Evolutionary conservation across 2,113 vertebrate species (phyloP).

Genomic region (Laticauda laticaudata): DNA sequence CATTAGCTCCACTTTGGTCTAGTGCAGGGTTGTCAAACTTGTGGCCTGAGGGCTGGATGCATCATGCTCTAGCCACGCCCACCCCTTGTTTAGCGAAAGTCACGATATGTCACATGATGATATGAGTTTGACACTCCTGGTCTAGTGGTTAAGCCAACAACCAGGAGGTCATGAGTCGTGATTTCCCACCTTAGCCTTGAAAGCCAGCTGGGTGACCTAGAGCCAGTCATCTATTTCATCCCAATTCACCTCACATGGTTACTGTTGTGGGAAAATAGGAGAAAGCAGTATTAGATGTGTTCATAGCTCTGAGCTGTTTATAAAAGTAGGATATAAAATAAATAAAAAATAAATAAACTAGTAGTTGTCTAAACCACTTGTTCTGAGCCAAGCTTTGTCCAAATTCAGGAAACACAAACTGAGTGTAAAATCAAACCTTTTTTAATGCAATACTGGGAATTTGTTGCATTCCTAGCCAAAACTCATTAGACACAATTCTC

Average conservation of each 20-base stretch:
- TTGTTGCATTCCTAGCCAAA: too few relatives aligned
- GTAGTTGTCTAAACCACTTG: neutral
- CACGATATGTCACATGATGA: too few relatives aligned
- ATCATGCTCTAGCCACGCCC: accelerated
- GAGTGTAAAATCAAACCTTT: too few relatives aligned
- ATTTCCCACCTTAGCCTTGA: neutral
- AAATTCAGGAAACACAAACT: too few relatives aligned
- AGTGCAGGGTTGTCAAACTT: neutral
- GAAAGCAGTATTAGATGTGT: neutral
- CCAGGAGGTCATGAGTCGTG: neutral
- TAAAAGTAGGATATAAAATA: neutral
- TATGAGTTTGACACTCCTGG: neutral
- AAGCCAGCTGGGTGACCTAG: neutral
- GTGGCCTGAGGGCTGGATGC: neutral
- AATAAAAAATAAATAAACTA: neutral
- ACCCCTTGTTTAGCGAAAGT: neutral
- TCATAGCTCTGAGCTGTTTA: neutral
- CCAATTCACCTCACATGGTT: neutral
- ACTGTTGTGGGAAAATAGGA: neutral
- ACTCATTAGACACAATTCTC: too few relatives aligned
- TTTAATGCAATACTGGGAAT: too few relatives aligned
- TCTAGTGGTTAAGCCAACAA: neutral
- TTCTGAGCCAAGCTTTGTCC: too few relatives aligned
- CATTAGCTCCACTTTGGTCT: neutral
- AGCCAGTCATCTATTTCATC: neutral